Evolutionary conservation across 2,888 invertebrate species (phyloP).

Genomic region (Dryobota labecula): DNA sequence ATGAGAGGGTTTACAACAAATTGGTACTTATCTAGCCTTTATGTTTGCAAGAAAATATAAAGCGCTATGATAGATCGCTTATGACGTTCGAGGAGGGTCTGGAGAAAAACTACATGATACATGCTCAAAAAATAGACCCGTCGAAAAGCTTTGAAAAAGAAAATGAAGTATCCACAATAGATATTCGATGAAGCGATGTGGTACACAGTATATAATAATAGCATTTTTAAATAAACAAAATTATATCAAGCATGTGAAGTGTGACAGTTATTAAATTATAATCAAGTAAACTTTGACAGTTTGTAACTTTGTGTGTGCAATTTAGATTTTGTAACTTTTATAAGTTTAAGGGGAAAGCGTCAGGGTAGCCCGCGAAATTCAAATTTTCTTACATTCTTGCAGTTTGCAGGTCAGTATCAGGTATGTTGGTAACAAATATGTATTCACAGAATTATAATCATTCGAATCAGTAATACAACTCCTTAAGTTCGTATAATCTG

Average conservation of each 20-base stretch:
- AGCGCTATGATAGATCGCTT: slow-evolving; percentile 44
- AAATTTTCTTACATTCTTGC: too few species aligned
- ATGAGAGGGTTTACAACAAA: slow-evolving; percentile 50
- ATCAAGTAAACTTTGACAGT: background rate
- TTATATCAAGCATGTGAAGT: background rate
- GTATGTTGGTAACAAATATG: too few species aligned
- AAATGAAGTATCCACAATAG: background rate
- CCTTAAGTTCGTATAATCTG: too few species aligned
- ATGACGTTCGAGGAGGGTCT: slow-evolving; percentile 13
- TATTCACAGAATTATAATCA: too few species aligned
- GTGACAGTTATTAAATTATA: background rate
- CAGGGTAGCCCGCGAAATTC: too few species aligned
- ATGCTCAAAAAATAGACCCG: background rate
- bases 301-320: background rate
- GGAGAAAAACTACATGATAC: slow-evolving; percentile 10
- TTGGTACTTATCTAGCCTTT: slow-evolving; percentile 49
- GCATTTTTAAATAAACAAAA: background rate
- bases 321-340: background rate
- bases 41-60: slow-evolving; percentile 36
- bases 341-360: too few species aligned
- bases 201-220: background rate
- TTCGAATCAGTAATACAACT: too few species aligned
- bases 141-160: background rate
- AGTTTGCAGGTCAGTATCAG: too few species aligned
- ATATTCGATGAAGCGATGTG: background rate